Base-by-base conservation (phyloP, 2,113 vertebrate genomes). In the Aphyosemion australe region DNA sequence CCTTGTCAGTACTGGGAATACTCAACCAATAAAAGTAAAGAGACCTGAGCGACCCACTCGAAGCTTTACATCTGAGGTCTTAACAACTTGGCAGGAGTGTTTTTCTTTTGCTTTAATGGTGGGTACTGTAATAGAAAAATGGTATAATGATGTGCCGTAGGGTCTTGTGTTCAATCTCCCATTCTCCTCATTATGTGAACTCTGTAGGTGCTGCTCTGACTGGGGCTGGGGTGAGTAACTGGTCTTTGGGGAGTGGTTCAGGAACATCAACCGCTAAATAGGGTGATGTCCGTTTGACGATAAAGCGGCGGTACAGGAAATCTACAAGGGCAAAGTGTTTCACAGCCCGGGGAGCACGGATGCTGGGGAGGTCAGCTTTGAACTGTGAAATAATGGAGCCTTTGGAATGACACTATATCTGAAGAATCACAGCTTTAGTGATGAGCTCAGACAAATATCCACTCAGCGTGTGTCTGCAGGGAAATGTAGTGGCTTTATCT, bases 61-160 rank as follows among this genome's bases (percentile, higher is more conserved):
- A 69, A 72, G 57, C 61, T 1, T 16, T 18, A 43, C 56, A 5
- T 57, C 18, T n/a, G 12, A 19, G 12, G 64, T 66, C 60, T 52
- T 79, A 68, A 82, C 69, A 78, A 69, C 65, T 61, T 70, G 63
- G 51, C 57, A 72, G 64, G 51, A 56, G 64, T 66, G 69, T 63
- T 83, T 75, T 74, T 45, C 61, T 51, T 76, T 68, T 31, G 2
- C 43, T 72, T 73, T 66, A 63, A 56, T 69, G 73, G 49, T 49
- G 53, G 72, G 62, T 64, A 56, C 63, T 10, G 32, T 80, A 65
- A 85, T 80, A 81, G 66, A 78, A 86, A 37, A 85, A 84, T 49
- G 50, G 63, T 79, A 80, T 89, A 86, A 86, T 83, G 80, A 85
- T 84, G 80, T 69, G 41, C 82, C 82, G 74, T 62, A 21, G 66